Evolutionary conservation across 2,888 invertebrate species (phyloP), one percentile per base, ranked within the genome.

Genomic region (Halictus quadricinctus): DNA sequence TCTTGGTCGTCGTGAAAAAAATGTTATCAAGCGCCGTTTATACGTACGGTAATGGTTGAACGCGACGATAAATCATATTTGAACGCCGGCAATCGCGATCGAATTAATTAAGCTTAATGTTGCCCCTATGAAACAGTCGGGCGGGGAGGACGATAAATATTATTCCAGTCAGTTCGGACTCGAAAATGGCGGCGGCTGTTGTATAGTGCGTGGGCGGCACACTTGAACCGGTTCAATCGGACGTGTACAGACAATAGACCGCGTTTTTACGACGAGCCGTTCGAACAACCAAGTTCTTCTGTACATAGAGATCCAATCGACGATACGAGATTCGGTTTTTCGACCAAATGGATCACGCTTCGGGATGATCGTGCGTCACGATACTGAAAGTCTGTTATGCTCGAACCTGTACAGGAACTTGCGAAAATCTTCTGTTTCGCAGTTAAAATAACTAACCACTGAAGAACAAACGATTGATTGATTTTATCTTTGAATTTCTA

Each of bases 141-240:
- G 21, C 0, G 64, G 29, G 7, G 15, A 7, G 13, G 13, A 18
- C 64, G 36, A 69, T 69, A 41, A 36, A 69, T 36, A 36, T 69
- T 69, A 69, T 41, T 69, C 66, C 66, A 2, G 29, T 66, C 18
- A 25, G n/a, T 46, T 25, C 25, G 21, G 13, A 72, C 41, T 21
- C n/a, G 64, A 79, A n/a, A 77, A 10, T 21, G 64, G 43, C 50
- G 43, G 29, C 50, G 21, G 36, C 43, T 12, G 54, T 54, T 74
- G 21, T 7, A 15, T 15, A n/a, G 18, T 10, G 50, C 25, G 48
- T 50, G 50, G 58, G 60, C 41, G 58, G 29, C 10, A 7, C 36
- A 60, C 18, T 54, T 64, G 50, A n/a, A 29, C 3, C 13, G 2
- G 15, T 77, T 72, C 36, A 15, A 50, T 78, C 60, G 21, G 48